Evolutionary conservation across 2,113 vertebrate species (phyloP).

Genomic region (Theristicus caerulescens): DNA sequence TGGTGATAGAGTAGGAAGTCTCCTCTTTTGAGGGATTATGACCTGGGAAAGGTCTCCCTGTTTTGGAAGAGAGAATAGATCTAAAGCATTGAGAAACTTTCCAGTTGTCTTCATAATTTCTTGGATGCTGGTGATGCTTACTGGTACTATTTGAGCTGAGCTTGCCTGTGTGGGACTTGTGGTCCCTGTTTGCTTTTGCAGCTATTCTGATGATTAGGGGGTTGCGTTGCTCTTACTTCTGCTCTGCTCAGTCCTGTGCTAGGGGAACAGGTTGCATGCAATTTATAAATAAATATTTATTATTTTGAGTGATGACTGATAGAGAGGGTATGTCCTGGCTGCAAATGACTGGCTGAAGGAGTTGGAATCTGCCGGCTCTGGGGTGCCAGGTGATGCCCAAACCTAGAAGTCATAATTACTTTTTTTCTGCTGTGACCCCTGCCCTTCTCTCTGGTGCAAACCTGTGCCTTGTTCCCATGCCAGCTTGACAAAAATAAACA

Average conservation of each 20-base stretch:
- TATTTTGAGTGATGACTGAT: slow-evolving; percentile 55
- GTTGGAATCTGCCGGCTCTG: background rate
- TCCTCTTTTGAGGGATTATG: slow-evolving; percentile 12
- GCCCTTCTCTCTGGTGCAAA: background rate
- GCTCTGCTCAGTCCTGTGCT: background rate
- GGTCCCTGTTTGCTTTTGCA: background rate
- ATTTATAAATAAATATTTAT: slow-evolving; percentile 59
- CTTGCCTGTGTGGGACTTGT: background rate
- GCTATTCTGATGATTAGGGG: background rate
- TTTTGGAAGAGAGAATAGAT: background rate
- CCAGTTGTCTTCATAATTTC: background rate
- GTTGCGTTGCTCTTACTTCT: background rate
- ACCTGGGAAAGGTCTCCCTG: background rate
- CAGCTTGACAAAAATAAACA: slow-evolving; percentile 12
- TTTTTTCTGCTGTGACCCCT: background rate
- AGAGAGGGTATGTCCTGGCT: slow-evolving; percentile 48
- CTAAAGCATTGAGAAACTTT: background rate
- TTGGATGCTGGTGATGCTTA: background rate
- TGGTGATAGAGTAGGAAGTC: slow-evolving; percentile 39
- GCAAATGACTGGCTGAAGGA: background rate
- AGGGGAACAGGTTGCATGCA: background rate
- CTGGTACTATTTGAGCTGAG: background rate
- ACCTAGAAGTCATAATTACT: background rate
- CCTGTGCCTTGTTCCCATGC: background rate
- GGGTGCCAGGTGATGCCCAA: background rate